Base-by-base conservation (phyloP, 2,888 invertebrate genomes). In the Anorthoa munda region DNA sequence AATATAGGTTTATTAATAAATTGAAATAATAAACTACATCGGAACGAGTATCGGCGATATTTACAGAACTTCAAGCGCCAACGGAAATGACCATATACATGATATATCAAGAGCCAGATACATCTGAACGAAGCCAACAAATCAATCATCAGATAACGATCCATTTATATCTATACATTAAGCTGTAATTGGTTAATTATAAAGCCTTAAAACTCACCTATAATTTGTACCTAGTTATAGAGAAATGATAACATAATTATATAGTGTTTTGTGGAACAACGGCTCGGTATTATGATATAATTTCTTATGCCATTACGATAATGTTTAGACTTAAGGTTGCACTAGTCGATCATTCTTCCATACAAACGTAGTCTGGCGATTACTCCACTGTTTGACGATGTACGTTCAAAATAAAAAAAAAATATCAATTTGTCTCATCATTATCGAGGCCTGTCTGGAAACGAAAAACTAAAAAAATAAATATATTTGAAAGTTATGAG, bases 101-200 rank as follows among this genome's bases (percentile, higher is more conserved):
- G 59, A 81, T 67, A 60, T 61, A 81, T 71, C 64, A 56, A 53
- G n/a, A 64, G 17, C 59, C 51, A 56, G 45, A 31, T 53, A 9
- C 21, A 65, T 11, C 53, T 66, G 55, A 68, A 12, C 51, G 23
- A n/a, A 59, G 31, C 48, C 56, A 50, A 81, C 67, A 50, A 65
- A 77, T 77, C 77, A 80, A 68, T 68, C 82, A 58, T 18, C 56
- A 12, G 71, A 77, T 81, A 68, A 51, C 60, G 45, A 77, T 58
- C 82, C 48, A 68, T 71, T 71, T 66, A 50, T 15, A 68, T 61
- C 46, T 17, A 66, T 59, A 79, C 58, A 79, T 69, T 75, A 69
- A 51, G 13, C 63, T 64, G 46, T 67, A 81, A 79, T 71, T 76
- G 71, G 81, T 76, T 67, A 56, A 81, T 75, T 81, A 80, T 55